A percentile compares a stretch with the other conserved stretches of the same genome.
Evolutionary conservation across 2,113 vertebrate genomes (phyloP).

Genomic region (Lonchura striata): DNA sequence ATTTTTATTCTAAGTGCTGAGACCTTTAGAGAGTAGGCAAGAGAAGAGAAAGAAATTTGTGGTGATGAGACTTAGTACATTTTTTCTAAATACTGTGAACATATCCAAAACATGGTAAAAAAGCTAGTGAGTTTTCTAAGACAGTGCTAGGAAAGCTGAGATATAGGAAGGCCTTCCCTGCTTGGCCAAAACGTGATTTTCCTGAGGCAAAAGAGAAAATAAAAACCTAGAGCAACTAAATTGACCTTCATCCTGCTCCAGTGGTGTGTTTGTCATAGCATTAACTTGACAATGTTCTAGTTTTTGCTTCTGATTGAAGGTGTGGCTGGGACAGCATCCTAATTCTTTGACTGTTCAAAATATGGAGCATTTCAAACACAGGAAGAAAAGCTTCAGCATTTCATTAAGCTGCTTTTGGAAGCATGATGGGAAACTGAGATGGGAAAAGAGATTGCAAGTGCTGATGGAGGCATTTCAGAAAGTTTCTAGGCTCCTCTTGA

Average conservation of each 20-base stretch:
- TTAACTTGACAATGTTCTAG: background rate
- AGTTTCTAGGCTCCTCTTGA: background rate
- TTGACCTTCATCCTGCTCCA: background rate
- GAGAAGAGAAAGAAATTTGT: background rate
- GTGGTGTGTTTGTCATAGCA: background rate
- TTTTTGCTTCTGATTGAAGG: background rate
- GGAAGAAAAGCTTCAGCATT: background rate
- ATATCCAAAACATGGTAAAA: background rate
- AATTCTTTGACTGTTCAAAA: background rate
- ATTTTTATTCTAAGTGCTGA: background rate
- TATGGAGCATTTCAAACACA: background rate
- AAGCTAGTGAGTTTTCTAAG: background rate
- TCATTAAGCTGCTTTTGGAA: background rate
- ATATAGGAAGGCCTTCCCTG: background rate
- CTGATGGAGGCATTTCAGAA: background rate
- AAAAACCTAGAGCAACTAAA: background rate
- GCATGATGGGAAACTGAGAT: background rate
- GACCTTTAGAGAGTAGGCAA: background rate
- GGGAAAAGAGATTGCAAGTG: background rate
- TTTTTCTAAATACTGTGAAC: background rate
- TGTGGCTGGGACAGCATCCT: background rate
- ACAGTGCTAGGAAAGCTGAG: background rate
- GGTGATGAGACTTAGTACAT: background rate
- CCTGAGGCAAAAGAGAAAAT: background rate
- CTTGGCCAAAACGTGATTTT: background rate